Conservation (phyloP, 2,797 vertebrate genomes). For the Alcedo atthis region DNA sequence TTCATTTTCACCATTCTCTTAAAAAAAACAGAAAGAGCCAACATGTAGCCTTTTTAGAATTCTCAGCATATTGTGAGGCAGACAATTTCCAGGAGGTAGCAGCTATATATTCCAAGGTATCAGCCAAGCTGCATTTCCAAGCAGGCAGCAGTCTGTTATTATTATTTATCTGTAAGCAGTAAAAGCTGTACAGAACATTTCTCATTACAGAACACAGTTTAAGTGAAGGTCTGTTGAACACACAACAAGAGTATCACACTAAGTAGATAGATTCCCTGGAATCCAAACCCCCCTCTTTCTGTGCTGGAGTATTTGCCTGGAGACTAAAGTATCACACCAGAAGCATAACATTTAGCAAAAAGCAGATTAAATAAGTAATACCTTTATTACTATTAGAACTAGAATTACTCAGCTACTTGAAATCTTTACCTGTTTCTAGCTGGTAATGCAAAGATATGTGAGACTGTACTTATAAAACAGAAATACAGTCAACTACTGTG, state of each 20-base stretch:
- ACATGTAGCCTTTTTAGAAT: neutral
- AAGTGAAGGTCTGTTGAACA: neutral
- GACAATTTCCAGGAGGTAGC: neutral
- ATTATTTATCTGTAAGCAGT: slow-evolving; percentile 9
- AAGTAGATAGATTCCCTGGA: neutral
- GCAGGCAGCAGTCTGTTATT: neutral
- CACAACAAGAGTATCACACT: neutral
- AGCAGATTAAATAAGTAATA: neutral
- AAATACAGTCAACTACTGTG: neutral
- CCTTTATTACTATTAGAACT: neutral
- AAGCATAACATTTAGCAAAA: neutral
- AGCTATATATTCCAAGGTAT: neutral
- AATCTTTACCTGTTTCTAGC: neutral
- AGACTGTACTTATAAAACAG: neutral
- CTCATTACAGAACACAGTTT: neutral
- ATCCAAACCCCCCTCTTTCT: neutral
- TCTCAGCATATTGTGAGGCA: neutral
- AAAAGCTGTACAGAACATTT: neutral
- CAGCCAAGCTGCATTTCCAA: neutral
- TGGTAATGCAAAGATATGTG: neutral
- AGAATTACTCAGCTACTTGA: neutral
- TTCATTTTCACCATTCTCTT: neutral
- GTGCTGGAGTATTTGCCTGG: neutral
- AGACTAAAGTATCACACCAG: neutral
- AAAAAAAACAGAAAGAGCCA: neutral